phyloP scores from a whole-genome alignment of 2,888 invertebrate genomes.

The Amorpha juglandis region DNA sequence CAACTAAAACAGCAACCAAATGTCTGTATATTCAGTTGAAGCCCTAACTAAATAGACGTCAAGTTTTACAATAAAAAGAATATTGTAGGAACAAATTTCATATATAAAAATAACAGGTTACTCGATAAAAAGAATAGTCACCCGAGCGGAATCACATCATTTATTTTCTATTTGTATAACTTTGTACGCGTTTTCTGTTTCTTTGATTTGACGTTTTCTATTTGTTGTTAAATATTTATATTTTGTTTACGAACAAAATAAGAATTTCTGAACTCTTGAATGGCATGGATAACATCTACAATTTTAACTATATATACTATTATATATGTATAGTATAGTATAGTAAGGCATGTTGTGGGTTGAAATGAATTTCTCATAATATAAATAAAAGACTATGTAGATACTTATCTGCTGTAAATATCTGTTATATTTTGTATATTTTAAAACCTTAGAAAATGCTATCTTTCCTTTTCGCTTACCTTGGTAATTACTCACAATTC shows the following conservation, averaged over 20 bases:
- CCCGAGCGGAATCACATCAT: constrained; percentile 25
- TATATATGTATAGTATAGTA: constrained; percentile 40
- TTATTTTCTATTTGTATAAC: constrained; percentile 26
- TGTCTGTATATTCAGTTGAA: background rate
- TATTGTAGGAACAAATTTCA: background rate
- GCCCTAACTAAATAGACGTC: background rate
- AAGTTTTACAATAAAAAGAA: background rate
- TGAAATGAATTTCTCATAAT: constrained; percentile 27
- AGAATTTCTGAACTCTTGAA: constrained; percentile 9
- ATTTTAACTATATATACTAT: constrained; percentile 38
- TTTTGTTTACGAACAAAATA: constrained; percentile 19
- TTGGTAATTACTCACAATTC: background rate
- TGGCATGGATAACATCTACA: constrained; percentile 34
- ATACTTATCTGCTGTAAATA: no score
- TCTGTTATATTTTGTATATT: no score
- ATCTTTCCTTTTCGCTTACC: background rate
- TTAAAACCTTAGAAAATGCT: no score
- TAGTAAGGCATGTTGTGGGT: constrained; percentile 37
- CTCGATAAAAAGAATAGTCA: constrained; percentile 11
- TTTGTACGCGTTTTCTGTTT: constrained; percentile 19
- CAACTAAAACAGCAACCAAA: background rate
- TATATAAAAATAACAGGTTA: constrained; percentile 22
- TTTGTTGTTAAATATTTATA: constrained; percentile 19
- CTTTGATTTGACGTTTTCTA: constrained; percentile 14
- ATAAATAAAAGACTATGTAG: no score